Conservation (phyloP, 2,797 vertebrate genomes). For the Mormyrus proboscirostris region DNA sequence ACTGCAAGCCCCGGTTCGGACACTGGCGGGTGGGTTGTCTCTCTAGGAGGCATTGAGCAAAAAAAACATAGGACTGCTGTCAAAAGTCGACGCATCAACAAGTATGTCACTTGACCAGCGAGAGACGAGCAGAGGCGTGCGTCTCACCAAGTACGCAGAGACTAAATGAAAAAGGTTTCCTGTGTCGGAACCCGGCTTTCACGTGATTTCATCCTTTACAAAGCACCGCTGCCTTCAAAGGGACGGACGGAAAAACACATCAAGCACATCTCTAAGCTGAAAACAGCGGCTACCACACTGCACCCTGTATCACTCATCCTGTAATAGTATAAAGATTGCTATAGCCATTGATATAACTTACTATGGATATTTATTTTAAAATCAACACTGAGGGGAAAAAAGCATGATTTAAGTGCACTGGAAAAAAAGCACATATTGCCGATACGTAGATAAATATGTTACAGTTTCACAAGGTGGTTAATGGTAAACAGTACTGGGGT, state of each 20-base stretch:
- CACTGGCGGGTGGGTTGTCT: neutral
- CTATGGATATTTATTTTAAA: conserved; percentile 24
- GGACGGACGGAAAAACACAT: conserved; percentile 28
- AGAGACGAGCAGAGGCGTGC: neutral
- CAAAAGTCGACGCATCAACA: neutral
- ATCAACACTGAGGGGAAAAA: conserved; percentile 27
- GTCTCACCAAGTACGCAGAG: neutral
- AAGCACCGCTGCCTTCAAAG: neutral
- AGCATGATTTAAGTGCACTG: conserved; percentile 23
- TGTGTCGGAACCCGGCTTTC: neutral
- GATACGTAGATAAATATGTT: conserved; percentile 26
- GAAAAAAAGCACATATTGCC: conserved; percentile 30
- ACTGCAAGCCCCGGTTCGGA: conserved; percentile 1
- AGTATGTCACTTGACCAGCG: neutral
- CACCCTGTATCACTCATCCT: conserved; percentile 19
- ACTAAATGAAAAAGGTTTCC: neutral
- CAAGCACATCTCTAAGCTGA: conserved; percentile 21
- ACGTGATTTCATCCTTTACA: neutral
- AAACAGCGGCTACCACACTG: conserved; percentile 25
- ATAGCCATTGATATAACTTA: conserved; percentile 31
- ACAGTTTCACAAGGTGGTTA: conserved; percentile 18
- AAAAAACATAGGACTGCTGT: neutral
- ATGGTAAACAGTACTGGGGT: conserved; percentile 11
- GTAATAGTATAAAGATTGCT: conserved; percentile 4
- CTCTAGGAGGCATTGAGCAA: neutral